Percentiles rank a stretch among this genome's conserved stretches.
Evolutionary conservation across 2,888 invertebrate genomes (phyloP).

Genomic region (Eueremaeus valkanovi): DNA sequence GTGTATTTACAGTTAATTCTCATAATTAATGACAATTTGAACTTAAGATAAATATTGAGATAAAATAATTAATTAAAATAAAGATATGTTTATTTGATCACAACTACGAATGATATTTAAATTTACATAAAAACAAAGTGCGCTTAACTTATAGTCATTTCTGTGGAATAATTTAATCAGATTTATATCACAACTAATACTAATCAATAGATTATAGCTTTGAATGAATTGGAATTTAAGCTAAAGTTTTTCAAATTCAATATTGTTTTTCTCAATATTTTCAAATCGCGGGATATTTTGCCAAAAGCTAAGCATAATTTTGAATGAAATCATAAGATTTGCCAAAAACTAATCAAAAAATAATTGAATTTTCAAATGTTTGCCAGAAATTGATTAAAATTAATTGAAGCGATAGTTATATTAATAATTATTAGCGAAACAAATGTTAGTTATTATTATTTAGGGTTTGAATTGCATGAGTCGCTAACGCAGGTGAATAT

Average conservation of each 20-base stretch:
- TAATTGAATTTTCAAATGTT: no score
- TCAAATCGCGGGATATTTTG: neutral
- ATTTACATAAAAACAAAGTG: neutral
- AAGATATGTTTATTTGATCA: conserved; percentile 2
- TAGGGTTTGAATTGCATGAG: neutral
- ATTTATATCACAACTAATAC: conserved; percentile 12
- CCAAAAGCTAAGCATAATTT: no score
- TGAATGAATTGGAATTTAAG: neutral
- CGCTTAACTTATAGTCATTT: neutral
- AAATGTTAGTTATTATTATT: neutral
- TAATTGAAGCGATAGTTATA: no score
- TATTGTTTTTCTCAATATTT: neutral
- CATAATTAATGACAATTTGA: conserved; percentile 23
- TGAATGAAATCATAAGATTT: no score
- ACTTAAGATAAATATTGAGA: conserved; percentile 21
- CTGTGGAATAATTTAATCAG: neutral
- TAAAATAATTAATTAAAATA: neutral
- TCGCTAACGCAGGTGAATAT: conserved; percentile 25
- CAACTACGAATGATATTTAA: neutral
- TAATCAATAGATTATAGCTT: neutral
- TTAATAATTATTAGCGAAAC: no score
- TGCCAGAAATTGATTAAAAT: no score
- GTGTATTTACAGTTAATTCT: conserved; percentile 9
- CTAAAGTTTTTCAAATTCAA: neutral
- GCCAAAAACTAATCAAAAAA: no score